Base-by-base conservation (phyloP, 64 coral and sea anemone species). In the Catalaphyllia jardinei region DNA sequence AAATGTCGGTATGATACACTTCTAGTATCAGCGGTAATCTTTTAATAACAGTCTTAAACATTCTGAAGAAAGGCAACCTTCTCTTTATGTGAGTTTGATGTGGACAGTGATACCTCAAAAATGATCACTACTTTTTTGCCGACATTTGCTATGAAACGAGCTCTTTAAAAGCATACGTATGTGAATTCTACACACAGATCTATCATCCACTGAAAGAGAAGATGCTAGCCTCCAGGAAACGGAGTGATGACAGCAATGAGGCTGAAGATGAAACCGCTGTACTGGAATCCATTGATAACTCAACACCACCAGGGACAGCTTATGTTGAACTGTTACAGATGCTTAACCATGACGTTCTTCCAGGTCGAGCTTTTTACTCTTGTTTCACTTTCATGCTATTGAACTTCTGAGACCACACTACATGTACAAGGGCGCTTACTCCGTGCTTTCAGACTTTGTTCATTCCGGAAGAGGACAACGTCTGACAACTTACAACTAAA, bases 271-370 rank as follows among this genome's bases (percentile, higher is more conserved):
- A 62, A 19, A 10, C 19, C 28, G 57, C 71, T 74, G n/a, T 92
- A 20, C 80, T 86, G 27, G 24, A 86, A 77, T 64, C 30, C 31
- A 29, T 92, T 22, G 60, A 86, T 83, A 92, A 78, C 72, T 86
- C 59, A 17, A 72, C 33, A 16, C 90, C 90, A 20, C 90, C 90
- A 51, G 90, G 90, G 30, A 16, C 33, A 16, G 72, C 72, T 39
- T 92, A 86, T 62, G 60, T 92, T 51, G 59, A 60, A 51, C 73
- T 92, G 29, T 29, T 92, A 25, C 38, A 49, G 13, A 86, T 31
- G 54, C 49, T 92, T 46, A 20, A 85, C 61, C 55, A 60, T 20
- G 31, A 63, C 15, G 83, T 28, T 18, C 55, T 92, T 9, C 24
- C 81, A 92, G 90, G 90, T 92, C 20, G 22, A 15, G 25, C 12